Percentiles rank a stretch among this genome's conserved stretches.
Conservation (phyloP, 2,113 vertebrate species). For the Boulengeromyrus knoepffleri region DNA sequence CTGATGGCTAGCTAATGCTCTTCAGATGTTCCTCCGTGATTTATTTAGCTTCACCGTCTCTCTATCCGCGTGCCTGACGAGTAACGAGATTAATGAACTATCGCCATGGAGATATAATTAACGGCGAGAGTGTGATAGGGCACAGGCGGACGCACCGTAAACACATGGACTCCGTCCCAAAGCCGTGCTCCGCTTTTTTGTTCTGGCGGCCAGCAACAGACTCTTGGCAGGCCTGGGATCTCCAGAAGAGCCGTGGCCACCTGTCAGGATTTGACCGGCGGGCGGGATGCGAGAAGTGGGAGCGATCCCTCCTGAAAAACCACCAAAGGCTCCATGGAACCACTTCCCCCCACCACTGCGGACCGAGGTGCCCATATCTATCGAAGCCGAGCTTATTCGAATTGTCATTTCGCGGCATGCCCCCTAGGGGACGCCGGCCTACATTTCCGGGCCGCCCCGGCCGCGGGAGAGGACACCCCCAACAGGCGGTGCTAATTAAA, state of each 20-base stretch:
- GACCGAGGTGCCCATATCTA: background rate
- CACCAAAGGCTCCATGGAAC: background rate
- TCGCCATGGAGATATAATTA: background rate
- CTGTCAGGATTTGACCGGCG: conserved; percentile 5
- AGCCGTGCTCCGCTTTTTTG: background rate
- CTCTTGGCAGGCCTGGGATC: conserved; percentile 18
- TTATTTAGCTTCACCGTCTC: background rate
- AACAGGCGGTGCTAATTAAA: conserved; percentile 23
- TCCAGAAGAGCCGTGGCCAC: conserved; percentile 11
- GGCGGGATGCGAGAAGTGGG: background rate
- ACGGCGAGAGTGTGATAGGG: background rate
- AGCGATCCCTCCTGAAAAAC: background rate
- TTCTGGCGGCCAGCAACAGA: background rate
- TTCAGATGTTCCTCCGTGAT: background rate
- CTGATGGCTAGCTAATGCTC: background rate
- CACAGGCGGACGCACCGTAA: background rate
- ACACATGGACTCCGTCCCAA: background rate
- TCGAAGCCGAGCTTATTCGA: background rate
- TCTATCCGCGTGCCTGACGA: background rate
- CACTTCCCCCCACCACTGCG: background rate
- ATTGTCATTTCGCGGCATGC: background rate
- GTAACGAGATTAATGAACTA: background rate
- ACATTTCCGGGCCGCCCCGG: background rate
- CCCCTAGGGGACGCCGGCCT: background rate
- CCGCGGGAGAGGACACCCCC: background rate